A percentile compares a stretch with the other conserved stretches of the same genome.
Conservation (phyloP, 2,113 vertebrate species). For the Pimephales promelas region DNA sequence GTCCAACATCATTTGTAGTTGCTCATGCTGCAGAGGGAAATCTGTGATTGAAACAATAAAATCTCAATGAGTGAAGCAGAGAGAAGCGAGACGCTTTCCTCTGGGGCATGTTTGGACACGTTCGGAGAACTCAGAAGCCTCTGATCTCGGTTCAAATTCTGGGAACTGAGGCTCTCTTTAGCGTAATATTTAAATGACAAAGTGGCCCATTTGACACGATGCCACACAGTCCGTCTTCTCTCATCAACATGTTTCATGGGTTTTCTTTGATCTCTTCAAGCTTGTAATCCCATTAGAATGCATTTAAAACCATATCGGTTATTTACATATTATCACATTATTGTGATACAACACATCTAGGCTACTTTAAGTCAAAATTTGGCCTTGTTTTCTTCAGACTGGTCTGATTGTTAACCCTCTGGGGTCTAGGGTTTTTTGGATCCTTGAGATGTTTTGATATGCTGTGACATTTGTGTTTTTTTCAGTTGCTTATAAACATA, state of each 20-base stretch:
- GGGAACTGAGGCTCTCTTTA: constrained; percentile 36
- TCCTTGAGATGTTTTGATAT: no score
- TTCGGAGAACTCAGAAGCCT: constrained; percentile 19
- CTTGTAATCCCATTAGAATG: constrained; percentile 45
- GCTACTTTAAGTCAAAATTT: background rate
- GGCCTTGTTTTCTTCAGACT: background rate
- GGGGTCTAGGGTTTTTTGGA: no score
- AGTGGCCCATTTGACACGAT: constrained; percentile 35
- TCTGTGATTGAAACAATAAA: constrained; percentile 29
- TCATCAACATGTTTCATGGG: constrained; percentile 52
- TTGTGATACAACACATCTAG: background rate
- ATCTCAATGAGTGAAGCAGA: background rate
- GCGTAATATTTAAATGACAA: constrained; percentile 56
- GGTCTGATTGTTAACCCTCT: no score
- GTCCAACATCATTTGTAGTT: constrained; percentile 12
- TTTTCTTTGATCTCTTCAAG: constrained; percentile 61
- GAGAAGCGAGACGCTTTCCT: background rate
- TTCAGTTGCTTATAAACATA: no score
- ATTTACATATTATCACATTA: constrained; percentile 29
- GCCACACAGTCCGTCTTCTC: constrained; percentile 36
- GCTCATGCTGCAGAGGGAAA: background rate
- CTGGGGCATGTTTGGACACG: constrained; percentile 24
- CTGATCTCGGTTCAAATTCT: constrained; percentile 47
- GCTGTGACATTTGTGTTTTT: no score
- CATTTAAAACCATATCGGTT: constrained; percentile 39